phyloP scores from a whole-genome alignment of 2,113 vertebrate species.

The Brienomyrus brachyistius region DNA sequence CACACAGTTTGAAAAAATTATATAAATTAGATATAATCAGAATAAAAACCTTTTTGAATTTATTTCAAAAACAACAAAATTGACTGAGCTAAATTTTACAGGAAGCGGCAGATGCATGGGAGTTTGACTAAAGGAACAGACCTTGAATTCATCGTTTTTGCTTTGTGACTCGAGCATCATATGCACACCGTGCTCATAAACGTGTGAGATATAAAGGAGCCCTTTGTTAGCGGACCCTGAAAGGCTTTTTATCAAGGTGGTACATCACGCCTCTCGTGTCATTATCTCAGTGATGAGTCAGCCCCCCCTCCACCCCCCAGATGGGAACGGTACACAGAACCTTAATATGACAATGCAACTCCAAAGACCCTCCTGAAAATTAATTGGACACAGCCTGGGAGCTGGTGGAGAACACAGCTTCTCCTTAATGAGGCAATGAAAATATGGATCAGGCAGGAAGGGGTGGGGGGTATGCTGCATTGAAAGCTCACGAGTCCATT shows the following conservation, averaged over 20 bases:
- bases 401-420: conserved; percentile 27
- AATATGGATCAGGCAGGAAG: not conserved
- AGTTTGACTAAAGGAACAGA: not conserved
- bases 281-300: conserved; percentile 33
- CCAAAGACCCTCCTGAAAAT: conserved; percentile 24
- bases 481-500: not conserved
- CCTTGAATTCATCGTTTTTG: not conserved
- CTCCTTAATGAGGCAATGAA: conserved; percentile 5
- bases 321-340: conserved; percentile 19
- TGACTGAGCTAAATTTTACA: not conserved
- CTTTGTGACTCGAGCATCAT: not conserved
- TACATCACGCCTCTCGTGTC: conserved; percentile 27
- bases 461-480: not conserved
- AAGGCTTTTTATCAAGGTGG: conserved; percentile 32
- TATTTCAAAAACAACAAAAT: not conserved
- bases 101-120: not conserved
- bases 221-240: conserved; percentile 30
- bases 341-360: conserved; percentile 31
- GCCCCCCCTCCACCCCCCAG: conserved; percentile 16
- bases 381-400: conserved; percentile 30
- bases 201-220: conserved; percentile 24
- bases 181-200: not conserved
- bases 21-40: not conserved
- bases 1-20: not conserved
- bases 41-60: not conserved